Conservation (phyloP, 2,113 vertebrate species). For the Pachycephala philippinensis region DNA sequence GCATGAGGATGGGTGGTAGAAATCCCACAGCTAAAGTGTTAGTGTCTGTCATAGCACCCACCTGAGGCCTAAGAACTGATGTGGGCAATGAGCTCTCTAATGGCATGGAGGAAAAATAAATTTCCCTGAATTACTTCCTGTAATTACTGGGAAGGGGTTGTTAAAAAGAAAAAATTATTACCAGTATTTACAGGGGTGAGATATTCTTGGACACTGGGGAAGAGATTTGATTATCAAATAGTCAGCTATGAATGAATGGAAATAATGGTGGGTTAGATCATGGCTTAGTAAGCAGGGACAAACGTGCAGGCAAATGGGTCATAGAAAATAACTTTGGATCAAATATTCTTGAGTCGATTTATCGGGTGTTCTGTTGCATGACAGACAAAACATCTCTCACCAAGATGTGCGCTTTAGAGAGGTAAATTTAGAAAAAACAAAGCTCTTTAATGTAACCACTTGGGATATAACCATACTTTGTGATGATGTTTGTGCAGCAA, state of each 20-base stretch:
- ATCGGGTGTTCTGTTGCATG: background rate
- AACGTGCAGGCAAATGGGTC: background rate
- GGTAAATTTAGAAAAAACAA: background rate
- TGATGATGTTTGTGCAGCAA: conserved; percentile 66
- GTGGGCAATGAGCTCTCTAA: background rate
- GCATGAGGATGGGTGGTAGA: background rate
- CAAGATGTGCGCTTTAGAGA: background rate
- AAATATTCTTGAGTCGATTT: background rate
- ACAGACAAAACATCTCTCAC: background rate
- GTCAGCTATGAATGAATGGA: background rate
- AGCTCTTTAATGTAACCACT: background rate
- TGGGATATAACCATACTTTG: background rate
- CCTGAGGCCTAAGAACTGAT: background rate
- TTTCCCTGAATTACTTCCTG: background rate
- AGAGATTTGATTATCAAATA: background rate
- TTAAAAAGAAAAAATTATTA: background rate
- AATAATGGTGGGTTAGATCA: background rate
- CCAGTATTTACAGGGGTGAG: background rate
- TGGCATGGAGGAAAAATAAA: background rate
- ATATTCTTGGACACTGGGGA: background rate
- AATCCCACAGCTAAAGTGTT: background rate
- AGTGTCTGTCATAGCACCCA: background rate
- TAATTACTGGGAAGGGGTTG: background rate
- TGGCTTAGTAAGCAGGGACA: background rate
- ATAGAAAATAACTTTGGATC: background rate